Evolutionary conservation across 2,888 invertebrate species (phyloP).

Genomic region (Apodemia zela): DNA sequence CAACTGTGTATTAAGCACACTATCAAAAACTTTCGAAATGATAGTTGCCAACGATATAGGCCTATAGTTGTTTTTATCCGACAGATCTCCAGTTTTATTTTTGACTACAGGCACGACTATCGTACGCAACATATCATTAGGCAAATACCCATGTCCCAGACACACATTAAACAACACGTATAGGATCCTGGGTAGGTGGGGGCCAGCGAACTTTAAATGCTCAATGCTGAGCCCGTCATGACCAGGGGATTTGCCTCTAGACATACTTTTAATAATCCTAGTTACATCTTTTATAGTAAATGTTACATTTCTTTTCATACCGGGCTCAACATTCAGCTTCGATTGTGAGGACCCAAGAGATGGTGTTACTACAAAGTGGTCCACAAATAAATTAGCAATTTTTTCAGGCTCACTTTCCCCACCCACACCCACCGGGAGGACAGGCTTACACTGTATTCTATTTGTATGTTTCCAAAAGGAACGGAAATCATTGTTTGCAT

Average conservation of each 20-base stretch:
- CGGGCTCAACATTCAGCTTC: background rate
- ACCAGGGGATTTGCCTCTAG: background rate
- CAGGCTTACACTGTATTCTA: conserved; percentile 17
- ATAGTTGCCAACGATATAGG: background rate
- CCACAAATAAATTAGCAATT: background rate
- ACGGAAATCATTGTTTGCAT: conserved; percentile 25
- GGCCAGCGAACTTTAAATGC: background rate
- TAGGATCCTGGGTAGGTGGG: background rate
- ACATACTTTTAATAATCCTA: background rate
- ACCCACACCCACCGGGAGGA: conserved; percentile 21
- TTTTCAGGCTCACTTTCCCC: background rate
- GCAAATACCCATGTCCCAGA: background rate
- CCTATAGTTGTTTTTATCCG: background rate
- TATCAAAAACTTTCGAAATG: background rate
- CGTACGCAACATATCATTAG: background rate
- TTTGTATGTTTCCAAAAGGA: conserved; percentile 29
- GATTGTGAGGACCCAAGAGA: background rate
- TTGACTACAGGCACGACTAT: background rate
- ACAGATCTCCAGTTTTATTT: background rate
- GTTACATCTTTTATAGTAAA: background rate
- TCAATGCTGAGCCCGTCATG: background rate
- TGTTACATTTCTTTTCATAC: background rate
- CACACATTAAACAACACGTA: background rate
- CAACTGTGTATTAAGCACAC: background rate
- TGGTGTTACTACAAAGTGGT: background rate